Evolutionary conservation across 2,797 vertebrate species (phyloP).

Genomic region (Zenarchopterus dispar): DNA sequence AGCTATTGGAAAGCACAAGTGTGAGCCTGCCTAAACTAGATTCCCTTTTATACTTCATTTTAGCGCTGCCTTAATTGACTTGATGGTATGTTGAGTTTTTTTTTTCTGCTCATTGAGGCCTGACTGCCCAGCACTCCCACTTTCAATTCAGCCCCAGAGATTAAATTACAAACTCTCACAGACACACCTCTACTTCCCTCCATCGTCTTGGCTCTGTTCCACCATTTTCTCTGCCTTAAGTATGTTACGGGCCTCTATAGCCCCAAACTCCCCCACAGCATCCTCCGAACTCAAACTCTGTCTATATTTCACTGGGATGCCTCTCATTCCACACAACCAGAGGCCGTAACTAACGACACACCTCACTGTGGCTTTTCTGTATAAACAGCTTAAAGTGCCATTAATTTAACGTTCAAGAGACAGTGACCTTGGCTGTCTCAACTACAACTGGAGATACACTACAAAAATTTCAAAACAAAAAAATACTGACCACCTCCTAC

Average conservation of each 20-base stretch:
- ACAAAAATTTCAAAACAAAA: constrained; percentile 30
- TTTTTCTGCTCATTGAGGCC: constrained; percentile 17
- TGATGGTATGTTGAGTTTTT: constrained; percentile 5
- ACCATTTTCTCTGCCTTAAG: constrained; percentile 41
- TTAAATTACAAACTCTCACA: constrained; percentile 63
- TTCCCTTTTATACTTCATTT: constrained; percentile 19
- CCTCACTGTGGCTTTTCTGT: constrained; percentile 24
- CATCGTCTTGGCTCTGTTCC: constrained; percentile 51
- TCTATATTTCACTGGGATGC: constrained; percentile 24
- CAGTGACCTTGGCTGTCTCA: constrained; percentile 67
- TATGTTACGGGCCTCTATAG: constrained; percentile 35
- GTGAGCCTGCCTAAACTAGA: background rate
- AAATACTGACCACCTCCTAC: constrained; percentile 41
- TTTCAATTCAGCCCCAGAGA: constrained; percentile 66
- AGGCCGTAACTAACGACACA: background rate
- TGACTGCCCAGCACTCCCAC: constrained; percentile 40
- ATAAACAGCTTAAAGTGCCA: constrained; percentile 59
- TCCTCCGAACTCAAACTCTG: constrained; percentile 36
- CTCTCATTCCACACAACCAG: constrained; percentile 11
- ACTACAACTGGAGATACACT: constrained; percentile 66
- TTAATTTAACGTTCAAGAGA: constrained; percentile 43
- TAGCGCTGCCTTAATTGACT: constrained; percentile 42
- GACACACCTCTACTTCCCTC: constrained; percentile 41
- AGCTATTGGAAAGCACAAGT: no score
- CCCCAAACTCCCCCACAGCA: constrained; percentile 36